phyloP scores from a whole-genome alignment of 2,888 invertebrate genomes.

The Myopa testacea region DNA sequence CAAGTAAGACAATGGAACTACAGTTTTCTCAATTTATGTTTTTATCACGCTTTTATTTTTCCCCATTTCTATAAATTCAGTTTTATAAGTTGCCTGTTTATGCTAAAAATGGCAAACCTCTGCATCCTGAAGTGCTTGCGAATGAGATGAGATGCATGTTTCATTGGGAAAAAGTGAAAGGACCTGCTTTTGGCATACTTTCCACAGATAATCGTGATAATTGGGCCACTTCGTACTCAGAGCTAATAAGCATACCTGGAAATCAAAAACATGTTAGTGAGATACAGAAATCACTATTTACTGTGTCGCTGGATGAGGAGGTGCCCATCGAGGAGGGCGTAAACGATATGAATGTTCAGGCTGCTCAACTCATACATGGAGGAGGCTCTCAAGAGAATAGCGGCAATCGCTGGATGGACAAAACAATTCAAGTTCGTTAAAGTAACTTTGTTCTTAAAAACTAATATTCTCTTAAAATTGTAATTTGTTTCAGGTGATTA shows the following conservation, averaged over 20 bases:
- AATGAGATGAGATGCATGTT: slow-evolving; percentile 71
- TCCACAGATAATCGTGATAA: slow-evolving; percentile 84
- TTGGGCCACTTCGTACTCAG: slow-evolving; percentile 81
- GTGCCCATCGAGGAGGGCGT: slow-evolving; percentile 58
- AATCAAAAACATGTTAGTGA: slow-evolving; percentile 73
- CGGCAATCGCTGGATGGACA: slow-evolving; percentile 95
- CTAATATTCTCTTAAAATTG: neutral
- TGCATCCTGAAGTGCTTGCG: slow-evolving; percentile 76
- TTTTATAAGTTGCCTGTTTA: slow-evolving; percentile 74
- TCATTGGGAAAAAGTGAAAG: slow-evolving; percentile 69
- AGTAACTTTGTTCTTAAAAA: neutral
- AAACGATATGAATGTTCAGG: slow-evolving; percentile 70
- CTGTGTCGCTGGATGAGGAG: slow-evolving; percentile 82
- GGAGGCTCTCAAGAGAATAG: slow-evolving; percentile 80
- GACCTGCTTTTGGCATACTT: slow-evolving; percentile 78
- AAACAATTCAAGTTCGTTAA: slow-evolving; percentile 84
- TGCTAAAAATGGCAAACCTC: slow-evolving; percentile 71
- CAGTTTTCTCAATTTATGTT: neutral
- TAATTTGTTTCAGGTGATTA: slow-evolving; percentile 74
- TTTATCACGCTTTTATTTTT: slow-evolving; percentile 42
- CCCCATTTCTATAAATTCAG: slow-evolving; percentile 64
- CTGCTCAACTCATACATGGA: slow-evolving; percentile 84
- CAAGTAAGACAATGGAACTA: slow-evolving; percentile 3
- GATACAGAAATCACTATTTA: slow-evolving; percentile 82
- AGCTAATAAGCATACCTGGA: slow-evolving; percentile 71